Evolutionary conservation across 2,797 vertebrate species (phyloP).

Genomic region (Syngnathus acus): DNA sequence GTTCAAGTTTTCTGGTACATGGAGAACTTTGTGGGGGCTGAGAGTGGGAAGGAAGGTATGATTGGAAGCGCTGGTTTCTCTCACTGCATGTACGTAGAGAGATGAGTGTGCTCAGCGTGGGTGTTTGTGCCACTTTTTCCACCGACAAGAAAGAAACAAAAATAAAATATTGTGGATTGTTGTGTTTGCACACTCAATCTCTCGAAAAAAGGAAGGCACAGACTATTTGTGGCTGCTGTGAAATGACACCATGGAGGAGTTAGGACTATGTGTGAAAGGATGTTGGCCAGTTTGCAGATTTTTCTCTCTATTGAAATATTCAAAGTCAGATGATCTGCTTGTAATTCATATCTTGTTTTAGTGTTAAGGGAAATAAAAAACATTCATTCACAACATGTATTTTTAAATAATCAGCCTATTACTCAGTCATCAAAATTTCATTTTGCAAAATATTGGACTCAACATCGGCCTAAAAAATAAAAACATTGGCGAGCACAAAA

Average conservation of each 20-base stretch:
- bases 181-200: slow-evolving; percentile 33
- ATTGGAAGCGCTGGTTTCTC: slow-evolving; percentile 36
- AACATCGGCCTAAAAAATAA: too few relatives aligned
- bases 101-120: slow-evolving; percentile 52
- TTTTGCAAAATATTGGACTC: too few relatives aligned
- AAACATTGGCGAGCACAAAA: too few relatives aligned
- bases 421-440: too few relatives aligned
- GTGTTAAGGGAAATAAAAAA: too few relatives aligned
- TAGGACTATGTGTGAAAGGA: neutral
- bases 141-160: neutral
- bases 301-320: too few relatives aligned
- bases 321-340: too few relatives aligned
- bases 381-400: too few relatives aligned
- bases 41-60: slow-evolving; percentile 48
- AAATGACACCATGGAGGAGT: slow-evolving; percentile 18
- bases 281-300: too few relatives aligned
- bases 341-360: neutral
- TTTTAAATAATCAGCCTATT: too few relatives aligned
- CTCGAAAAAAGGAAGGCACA: slow-evolving; percentile 48
- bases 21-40: slow-evolving; percentile 3
- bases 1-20: neutral
- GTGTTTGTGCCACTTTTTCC: slow-evolving; percentile 57
- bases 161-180: neutral
- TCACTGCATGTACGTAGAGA: slow-evolving; percentile 44
- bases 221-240: slow-evolving; percentile 23